Evolutionary conservation across 2,113 vertebrate genomes (phyloP).

Genomic region (Cynoglossus semilaevis): DNA sequence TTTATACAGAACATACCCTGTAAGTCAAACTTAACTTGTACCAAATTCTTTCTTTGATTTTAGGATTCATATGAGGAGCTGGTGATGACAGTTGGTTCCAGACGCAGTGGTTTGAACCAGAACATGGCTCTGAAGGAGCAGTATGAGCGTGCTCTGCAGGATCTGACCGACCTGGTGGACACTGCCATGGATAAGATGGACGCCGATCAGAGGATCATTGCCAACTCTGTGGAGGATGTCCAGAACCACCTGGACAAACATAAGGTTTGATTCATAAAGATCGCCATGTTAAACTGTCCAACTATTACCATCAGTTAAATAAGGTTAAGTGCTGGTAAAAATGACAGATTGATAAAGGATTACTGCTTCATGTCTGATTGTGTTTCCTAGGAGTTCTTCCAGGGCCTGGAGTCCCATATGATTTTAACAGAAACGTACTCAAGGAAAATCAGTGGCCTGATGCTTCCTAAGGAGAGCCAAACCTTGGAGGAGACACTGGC

Average conservation of each 20-base stretch:
- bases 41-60: background rate
- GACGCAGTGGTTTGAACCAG: constrained; percentile 87
- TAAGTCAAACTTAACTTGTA: background rate
- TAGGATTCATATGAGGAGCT: constrained; percentile 95
- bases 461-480: constrained; percentile 76
- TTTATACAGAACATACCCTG: background rate
- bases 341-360: background rate
- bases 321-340: background rate
- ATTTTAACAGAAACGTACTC: constrained; percentile 91
- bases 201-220: constrained; percentile 84
- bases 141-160: constrained; percentile 88
- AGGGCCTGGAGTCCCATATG: constrained; percentile 92
- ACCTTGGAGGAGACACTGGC: constrained; percentile 78
- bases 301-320: background rate
- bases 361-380: background rate
- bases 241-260: constrained; percentile 88
- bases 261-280: constrained; percentile 77
- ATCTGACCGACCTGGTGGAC: constrained; percentile 88
- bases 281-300: background rate
- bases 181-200: constrained; percentile 94
- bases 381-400: constrained; percentile 89
- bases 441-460: constrained; percentile 83
- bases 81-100: constrained; percentile 83
- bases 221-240: constrained; percentile 86
- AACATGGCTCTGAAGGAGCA: constrained; percentile 89